Base-by-base conservation (phyloP, 1,140 invertebrate species). In the Mactra quadrangularis region DNA sequence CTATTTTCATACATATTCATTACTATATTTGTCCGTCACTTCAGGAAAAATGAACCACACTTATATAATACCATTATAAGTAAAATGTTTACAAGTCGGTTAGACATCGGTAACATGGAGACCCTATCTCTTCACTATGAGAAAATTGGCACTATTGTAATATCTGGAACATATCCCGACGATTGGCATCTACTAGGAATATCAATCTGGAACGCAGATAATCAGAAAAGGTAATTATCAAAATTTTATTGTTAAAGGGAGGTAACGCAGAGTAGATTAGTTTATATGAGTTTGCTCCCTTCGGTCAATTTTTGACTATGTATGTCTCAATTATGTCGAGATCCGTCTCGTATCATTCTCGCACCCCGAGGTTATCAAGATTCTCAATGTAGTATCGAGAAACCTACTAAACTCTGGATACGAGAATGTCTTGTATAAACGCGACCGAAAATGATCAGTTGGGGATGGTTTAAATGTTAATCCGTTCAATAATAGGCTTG, bases 141-240 rank as follows among this genome's bases (percentile, higher is more conserved):
- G 59, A 82, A 82, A 29, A 82, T 66, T 4, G 11, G 11, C 31
- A 82, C 59, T 7, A 6, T 50, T 0, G 7, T 82, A 0, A 45
- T 82, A 13, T 64, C 68, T 25, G 33, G 45, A 11, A 31, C 55
- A 3, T 82, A 64, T 50, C 79, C 79, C 3, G 70, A 82, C 25
- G 79, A 75, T 41, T 82, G 79, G 79, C 70, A 74, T 7, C 33
- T 82, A 19, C 60, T 66, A 17, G 79, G 79, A 11, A 74, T 82
- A 29, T 50, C 79, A 4, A 29, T 82, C 17, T 82, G 52, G 52
- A 59, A 55, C 9, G 68, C 68, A 0, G 79, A 74, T 22, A 3
- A 59, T n/a, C 33, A 62, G 45, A 64, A 78, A 38, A 47, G 60
- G 75, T 78, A 78, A 7, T 66, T 27, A 47, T 70, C 38, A 50